These are phyloP conservation scores for Eupithecia centaureata DNA, from an alignment of 2,888 invertebrate genomes.

Conservation along the genomic window DNA sequence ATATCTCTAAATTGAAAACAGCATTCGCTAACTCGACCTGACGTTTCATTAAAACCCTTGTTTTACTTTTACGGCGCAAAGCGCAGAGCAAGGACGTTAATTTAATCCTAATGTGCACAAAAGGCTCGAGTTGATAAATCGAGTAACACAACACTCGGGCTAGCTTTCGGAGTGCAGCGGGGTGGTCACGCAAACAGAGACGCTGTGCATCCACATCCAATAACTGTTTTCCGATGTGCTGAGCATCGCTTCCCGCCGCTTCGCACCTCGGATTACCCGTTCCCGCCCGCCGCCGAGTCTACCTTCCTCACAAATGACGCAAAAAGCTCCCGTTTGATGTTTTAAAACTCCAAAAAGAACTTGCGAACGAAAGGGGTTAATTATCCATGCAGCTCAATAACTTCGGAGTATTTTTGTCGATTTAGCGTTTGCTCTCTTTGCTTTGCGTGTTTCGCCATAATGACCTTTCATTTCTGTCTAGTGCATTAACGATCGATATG, in stretches of 20 bases:
- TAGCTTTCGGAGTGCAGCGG: constrained; percentile 42
- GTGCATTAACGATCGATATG: constrained; percentile 27
- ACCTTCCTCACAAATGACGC: constrained; percentile 46
- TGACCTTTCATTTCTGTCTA: constrained; percentile 24
- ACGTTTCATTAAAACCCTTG: constrained; percentile 27
- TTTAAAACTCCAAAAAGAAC: constrained; percentile 57
- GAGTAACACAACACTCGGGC: constrained; percentile 36
- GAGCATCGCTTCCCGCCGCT: constrained; percentile 59
- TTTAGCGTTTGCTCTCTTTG: constrained; percentile 19
- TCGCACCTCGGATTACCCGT: constrained; percentile 68
- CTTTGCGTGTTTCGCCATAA: constrained; percentile 21
- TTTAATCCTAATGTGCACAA: constrained; percentile 40
- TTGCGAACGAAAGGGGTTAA: constrained; percentile 55
- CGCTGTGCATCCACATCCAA: constrained; percentile 54
- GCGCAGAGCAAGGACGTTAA: constrained; percentile 27
- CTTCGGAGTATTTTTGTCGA: constrained; percentile 43
- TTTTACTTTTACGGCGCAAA: constrained; percentile 25
- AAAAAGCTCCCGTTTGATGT: constrained; percentile 60
- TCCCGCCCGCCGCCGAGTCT: constrained; percentile 33
- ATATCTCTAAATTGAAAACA: constrained; percentile 21
- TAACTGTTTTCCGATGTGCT: constrained; percentile 72
- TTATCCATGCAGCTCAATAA: constrained; percentile 54
- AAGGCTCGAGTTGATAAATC: constrained; percentile 40
- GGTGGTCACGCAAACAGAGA: constrained; percentile 59
- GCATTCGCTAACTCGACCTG: constrained; percentile 19